Evolutionary conservation across 2,113 vertebrate species (phyloP).

Genomic region (Chamaea fasciata): DNA sequence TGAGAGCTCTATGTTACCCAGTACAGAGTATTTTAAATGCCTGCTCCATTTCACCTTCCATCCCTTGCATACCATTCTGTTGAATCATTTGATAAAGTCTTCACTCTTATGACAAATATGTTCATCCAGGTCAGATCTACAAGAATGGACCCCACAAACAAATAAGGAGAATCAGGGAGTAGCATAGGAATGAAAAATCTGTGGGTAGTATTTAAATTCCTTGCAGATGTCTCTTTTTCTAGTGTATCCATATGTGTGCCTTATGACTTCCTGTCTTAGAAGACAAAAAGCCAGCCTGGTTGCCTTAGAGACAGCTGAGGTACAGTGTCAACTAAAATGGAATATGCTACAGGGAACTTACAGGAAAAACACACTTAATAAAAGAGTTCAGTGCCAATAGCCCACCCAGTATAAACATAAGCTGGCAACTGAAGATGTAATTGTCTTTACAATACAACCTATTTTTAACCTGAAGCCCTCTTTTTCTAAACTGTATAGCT

Average conservation of each 20-base stretch:
- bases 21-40: neutral
- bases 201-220: neutral
- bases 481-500: neutral
- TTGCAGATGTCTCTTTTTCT: neutral
- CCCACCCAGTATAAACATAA: slow-evolving; percentile 33
- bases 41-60: neutral
- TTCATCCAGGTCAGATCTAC: neutral
- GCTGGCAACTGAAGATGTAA: neutral
- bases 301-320: slow-evolving; percentile 7
- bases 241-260: neutral
- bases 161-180: neutral
- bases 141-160: neutral
- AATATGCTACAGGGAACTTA: neutral
- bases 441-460: neutral
- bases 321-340: neutral
- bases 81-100: neutral
- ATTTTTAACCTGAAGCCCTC: neutral
- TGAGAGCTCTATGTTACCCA: neutral
- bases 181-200: neutral
- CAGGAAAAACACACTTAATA: slow-evolving; percentile 50
- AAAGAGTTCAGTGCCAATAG: neutral
- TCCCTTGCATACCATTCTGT: neutral
- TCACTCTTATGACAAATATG: neutral
- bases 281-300: slow-evolving; percentile 9
- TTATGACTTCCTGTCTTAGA: neutral